A percentile compares a stretch with the other conserved stretches of the same genome.
phyloP scores from a whole-genome alignment of 2,797 vertebrate genomes.

The Bufotes viridis region DNA sequence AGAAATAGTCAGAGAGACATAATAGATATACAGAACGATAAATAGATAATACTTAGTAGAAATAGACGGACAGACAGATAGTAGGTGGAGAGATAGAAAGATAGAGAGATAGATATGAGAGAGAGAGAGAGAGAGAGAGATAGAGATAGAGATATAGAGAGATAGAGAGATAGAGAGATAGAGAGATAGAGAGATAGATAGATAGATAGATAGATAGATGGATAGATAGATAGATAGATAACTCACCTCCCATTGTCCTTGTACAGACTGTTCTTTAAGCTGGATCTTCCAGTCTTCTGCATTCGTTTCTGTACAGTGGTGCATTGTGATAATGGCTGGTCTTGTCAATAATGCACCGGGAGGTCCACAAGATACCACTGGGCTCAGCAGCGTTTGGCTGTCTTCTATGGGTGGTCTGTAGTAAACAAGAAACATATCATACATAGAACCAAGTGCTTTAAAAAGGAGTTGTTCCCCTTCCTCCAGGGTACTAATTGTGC shows the following conservation, averaged over 20 bases:
- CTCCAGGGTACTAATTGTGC: background rate
- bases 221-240: background rate
- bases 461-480: too few relatives aligned
- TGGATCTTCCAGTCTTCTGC: slow-evolving; percentile 96
- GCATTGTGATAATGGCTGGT: slow-evolving; percentile 92
- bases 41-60: background rate
- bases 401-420: slow-evolving; percentile 89
- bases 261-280: slow-evolving; percentile 88
- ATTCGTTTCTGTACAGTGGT: slow-evolving; percentile 91
- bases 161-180: background rate
- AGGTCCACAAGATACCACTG: slow-evolving; percentile 94
- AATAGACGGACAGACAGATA: too few relatives aligned
- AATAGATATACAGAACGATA: background rate
- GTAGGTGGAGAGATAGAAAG: background rate
- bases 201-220: background rate
- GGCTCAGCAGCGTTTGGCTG: slow-evolving; percentile 90
- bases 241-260: slow-evolving; percentile 95
- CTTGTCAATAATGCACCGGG: slow-evolving; percentile 90
- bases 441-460: background rate
- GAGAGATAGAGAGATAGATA: too few relatives aligned
- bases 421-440: background rate
- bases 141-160: background rate
- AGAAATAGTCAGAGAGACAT: too few relatives aligned
- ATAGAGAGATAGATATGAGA: too few relatives aligned
- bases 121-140: background rate